These are phyloP conservation scores for Amphimedon queenslandica DNA, from an alignment of 37 sponge, comb jelly and placozoan species.

Conservation along the genomic window DNA sequence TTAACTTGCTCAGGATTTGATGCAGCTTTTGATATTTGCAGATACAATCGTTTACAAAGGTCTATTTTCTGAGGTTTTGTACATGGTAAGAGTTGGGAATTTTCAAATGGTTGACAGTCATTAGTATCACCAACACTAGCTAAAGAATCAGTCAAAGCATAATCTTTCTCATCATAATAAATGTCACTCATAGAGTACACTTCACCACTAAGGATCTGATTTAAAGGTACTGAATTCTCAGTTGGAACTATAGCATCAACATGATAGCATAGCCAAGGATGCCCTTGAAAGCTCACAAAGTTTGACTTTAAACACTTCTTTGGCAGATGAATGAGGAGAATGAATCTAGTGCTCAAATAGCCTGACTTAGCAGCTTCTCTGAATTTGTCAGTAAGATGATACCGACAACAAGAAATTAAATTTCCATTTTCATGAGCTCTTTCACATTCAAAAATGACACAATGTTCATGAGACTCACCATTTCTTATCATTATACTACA, in stretches of 20 bases:
- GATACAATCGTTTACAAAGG: no score
- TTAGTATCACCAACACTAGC: no score
- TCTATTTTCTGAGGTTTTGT: no score
- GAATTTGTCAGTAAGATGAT: neutral
- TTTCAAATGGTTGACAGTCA: no score
- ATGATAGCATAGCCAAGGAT: conserved; percentile 64
- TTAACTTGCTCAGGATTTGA: no score
- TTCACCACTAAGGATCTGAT: no score
- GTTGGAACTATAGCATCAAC: conserved; percentile 57
- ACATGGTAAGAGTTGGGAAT: no score
- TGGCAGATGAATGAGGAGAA: conserved; percentile 57
- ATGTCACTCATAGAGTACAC: no score
- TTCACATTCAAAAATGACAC: neutral
- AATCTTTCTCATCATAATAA: no score
- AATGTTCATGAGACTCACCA: neutral
- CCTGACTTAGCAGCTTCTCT: neutral
- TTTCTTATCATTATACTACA: neutral
- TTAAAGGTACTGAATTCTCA: neutral
- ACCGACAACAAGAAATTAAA: neutral
- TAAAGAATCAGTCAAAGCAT: no score
- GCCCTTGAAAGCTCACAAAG: conserved; percentile 73
- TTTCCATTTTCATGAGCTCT: neutral
- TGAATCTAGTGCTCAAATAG: conserved; percentile 22
- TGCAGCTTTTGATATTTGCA: no score
- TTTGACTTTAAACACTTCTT: conserved; percentile 9